phyloP scores from a whole-genome alignment of 1,140 invertebrate species.

The Formica exsecta region DNA sequence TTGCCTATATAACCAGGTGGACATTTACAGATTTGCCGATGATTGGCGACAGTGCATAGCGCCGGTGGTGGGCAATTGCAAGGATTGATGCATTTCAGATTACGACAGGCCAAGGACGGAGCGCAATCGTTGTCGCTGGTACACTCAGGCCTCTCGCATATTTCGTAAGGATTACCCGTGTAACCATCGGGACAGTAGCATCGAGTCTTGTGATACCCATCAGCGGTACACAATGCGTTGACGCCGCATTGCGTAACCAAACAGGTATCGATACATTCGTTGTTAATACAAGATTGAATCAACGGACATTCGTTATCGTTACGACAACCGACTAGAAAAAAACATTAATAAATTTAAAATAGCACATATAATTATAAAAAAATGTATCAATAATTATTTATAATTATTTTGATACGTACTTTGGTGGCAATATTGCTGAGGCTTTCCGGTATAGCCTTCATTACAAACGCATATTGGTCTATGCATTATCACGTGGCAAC shows the following conservation, averaged over 20 bases:
- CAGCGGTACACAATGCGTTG: slow-evolving; percentile 92
- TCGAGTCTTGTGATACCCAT: slow-evolving; percentile 90
- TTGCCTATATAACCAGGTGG: slow-evolving; percentile 94
- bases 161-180: slow-evolving; percentile 91
- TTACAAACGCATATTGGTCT: slow-evolving; percentile 94
- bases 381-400: background rate
- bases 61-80: slow-evolving; percentile 91
- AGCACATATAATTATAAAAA: slow-evolving; percentile 1
- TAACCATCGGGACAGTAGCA: slow-evolving; percentile 93
- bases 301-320: slow-evolving; percentile 94
- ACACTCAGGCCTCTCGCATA: slow-evolving; percentile 93
- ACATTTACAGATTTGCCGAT: slow-evolving; percentile 93
- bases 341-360: slow-evolving; percentile 12
- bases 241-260: slow-evolving; percentile 92
- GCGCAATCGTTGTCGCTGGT: slow-evolving; percentile 91
- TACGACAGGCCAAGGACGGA: slow-evolving; percentile 91
- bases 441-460: slow-evolving; percentile 94
- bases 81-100: slow-evolving; percentile 92
- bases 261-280: slow-evolving; percentile 94
- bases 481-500: slow-evolving; percentile 93
- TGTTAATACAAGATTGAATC: slow-evolving; percentile 93
- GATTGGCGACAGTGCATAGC: slow-evolving; percentile 92
- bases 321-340: slow-evolving; percentile 91
- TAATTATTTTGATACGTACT: slow-evolving; percentile 88
- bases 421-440: slow-evolving; percentile 92